Evolutionary conservation across 2,888 invertebrate species (phyloP).

Genomic region (Eumacrocentrus americanus): DNA sequence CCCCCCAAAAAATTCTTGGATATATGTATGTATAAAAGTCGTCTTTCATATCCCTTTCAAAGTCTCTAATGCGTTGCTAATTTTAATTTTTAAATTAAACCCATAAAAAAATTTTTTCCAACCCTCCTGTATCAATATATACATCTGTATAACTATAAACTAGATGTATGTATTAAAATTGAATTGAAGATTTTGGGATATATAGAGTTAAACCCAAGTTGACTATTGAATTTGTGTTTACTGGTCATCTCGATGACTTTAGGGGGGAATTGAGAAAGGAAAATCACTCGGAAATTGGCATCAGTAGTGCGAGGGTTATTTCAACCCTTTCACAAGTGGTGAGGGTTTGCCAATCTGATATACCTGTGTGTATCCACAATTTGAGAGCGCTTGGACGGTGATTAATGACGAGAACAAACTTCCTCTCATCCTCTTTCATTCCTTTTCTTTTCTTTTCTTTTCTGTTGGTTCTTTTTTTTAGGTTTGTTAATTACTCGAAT

Average conservation of each 20-base stretch:
- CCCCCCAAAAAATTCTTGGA: too few species aligned
- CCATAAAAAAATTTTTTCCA: too few species aligned
- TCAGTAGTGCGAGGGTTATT: constrained; percentile 37
- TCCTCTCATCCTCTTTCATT: not conserved
- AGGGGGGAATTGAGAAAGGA: constrained; percentile 20
- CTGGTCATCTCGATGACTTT: constrained; percentile 1
- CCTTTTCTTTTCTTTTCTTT: constrained; percentile 25
- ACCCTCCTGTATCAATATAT: too few species aligned
- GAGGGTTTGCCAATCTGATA: constrained; percentile 59
- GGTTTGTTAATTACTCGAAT: constrained; percentile 28
- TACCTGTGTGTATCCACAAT: constrained; percentile 27
- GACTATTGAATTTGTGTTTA: not conserved
- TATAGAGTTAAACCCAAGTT: too few species aligned
- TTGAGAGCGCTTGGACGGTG: constrained; percentile 28
- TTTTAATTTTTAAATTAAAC: too few species aligned
- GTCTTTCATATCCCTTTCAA: too few species aligned
- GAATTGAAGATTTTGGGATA: too few species aligned
- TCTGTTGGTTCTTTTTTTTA: constrained; percentile 7
- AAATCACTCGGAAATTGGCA: constrained; percentile 41
- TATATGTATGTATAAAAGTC: not conserved
- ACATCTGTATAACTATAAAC: too few species aligned
- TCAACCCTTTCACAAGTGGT: constrained; percentile 40
- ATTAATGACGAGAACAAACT: constrained; percentile 32
- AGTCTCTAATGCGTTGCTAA: too few species aligned
- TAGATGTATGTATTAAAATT: too few species aligned